Conservation (phyloP, 64 coral and sea anemone species). For the Montipora cactus region DNA sequence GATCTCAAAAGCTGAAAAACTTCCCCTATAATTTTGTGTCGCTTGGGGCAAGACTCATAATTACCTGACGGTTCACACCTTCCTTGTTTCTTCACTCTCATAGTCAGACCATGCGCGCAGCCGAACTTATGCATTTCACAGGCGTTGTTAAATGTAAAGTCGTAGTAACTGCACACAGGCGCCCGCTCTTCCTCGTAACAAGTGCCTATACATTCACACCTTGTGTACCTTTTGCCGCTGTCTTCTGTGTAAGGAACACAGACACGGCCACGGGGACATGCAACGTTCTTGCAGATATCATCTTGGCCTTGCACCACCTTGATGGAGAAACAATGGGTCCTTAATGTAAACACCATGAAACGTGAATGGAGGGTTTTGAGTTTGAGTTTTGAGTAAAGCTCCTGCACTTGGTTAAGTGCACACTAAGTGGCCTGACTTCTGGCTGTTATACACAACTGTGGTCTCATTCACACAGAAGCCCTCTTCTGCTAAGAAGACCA, state of each 20-base stretch:
- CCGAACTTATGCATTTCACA: slow-evolving; percentile 68
- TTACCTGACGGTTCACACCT: neutral
- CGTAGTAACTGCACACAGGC: slow-evolving; percentile 40
- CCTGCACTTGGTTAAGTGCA: too few relatives aligned
- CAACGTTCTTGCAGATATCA: neutral
- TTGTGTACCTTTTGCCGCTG: neutral
- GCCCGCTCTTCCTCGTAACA: neutral
- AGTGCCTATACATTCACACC: slow-evolving; percentile 14
- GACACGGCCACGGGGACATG: slow-evolving; percentile 19
- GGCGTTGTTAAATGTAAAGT: slow-evolving; percentile 11
- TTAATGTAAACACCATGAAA: neutral
- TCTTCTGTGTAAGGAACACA: neutral
- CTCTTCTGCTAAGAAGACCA: too few relatives aligned
- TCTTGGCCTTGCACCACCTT: slow-evolving; percentile 11
- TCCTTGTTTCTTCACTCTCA: slow-evolving; percentile 48
- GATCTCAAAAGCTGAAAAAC: too few relatives aligned
- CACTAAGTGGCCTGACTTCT: too few relatives aligned
- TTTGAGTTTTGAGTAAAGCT: neutral
- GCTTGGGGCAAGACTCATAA: neutral
- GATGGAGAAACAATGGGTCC: neutral
- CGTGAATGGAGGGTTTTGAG: neutral
- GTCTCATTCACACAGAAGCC: too few relatives aligned
- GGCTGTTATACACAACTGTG: too few relatives aligned
- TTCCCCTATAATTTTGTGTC: too few relatives aligned
- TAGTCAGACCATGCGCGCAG: slow-evolving; percentile 33